A percentile compares a stretch with the other conserved stretches of the same genome.
phyloP scores from a whole-genome alignment of 2,113 vertebrate species.

The Crotalus helleri region DNA sequence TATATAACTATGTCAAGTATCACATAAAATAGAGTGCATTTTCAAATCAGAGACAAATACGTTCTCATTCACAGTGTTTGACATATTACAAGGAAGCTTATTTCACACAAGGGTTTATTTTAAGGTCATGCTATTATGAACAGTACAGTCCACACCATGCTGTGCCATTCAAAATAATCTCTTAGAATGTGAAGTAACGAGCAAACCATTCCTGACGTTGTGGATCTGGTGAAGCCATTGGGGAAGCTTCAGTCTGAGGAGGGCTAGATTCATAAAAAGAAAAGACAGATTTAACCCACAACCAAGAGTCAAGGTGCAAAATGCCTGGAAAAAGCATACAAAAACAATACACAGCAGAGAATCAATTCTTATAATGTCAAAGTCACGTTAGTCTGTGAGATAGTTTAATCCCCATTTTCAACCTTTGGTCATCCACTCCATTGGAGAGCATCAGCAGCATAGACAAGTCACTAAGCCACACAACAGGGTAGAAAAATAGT shows the following conservation, averaged over 20 bases:
- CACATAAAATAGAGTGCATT: conserved; percentile 72
- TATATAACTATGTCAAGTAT: conserved; percentile 68
- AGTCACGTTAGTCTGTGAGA: conserved; percentile 21
- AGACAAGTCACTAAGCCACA: conserved; percentile 49
- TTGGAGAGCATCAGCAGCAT: conserved; percentile 66
- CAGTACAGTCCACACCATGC: conserved; percentile 67
- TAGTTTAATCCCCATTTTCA: conserved; percentile 32
- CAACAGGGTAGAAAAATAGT: conserved; percentile 2
- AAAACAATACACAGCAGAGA: conserved; percentile 25
- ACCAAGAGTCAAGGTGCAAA: conserved; percentile 28
- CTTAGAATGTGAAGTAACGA: conserved; percentile 98
- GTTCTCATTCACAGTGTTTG: conserved; percentile 76
- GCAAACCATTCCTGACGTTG: conserved; percentile 98
- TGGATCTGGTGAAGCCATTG: conserved; percentile 84
- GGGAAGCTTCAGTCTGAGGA: conserved; percentile 90
- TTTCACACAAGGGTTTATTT: conserved; percentile 60
- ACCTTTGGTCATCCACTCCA: conserved; percentile 61
- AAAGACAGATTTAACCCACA: conserved; percentile 57
- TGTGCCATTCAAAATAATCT: conserved; percentile 62
- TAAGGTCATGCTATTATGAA: conserved; percentile 84
- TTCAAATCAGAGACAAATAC: conserved; percentile 70
- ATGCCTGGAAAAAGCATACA: conserved; percentile 23
- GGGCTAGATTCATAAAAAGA: conserved; percentile 80
- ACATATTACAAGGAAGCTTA: conserved; percentile 68
- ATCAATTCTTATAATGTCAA: background rate